phyloP scores from a whole-genome alignment of 2,797 vertebrate genomes.

The Smutsia gigantea region DNA sequence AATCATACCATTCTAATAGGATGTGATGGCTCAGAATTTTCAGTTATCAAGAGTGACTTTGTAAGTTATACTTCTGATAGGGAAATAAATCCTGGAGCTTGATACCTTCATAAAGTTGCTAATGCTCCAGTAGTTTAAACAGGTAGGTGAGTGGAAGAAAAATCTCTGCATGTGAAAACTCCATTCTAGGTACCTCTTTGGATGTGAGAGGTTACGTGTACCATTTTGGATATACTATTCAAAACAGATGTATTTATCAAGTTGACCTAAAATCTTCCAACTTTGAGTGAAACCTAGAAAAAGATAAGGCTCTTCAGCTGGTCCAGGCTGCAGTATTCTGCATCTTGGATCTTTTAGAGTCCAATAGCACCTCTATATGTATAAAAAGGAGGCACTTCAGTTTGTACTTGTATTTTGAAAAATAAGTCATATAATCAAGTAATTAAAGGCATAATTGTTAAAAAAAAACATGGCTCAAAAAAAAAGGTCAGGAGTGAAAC shows the following conservation, averaged over 20 bases:
- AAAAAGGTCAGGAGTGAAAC: not conserved
- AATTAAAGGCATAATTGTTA: not conserved
- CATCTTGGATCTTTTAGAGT: not conserved
- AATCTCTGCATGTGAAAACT: not conserved
- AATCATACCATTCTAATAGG: not conserved
- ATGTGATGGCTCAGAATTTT: not conserved
- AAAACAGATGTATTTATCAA: not conserved
- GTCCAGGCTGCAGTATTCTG: not conserved
- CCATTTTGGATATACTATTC: not conserved
- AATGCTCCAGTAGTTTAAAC: not conserved
- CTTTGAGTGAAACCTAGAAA: not conserved
- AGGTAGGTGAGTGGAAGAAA: not conserved
- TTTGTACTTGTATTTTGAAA: constrained; percentile 12
- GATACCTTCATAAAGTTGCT: not conserved
- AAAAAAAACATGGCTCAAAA: not conserved
- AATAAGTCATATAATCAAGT: not conserved
- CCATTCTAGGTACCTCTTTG: not conserved
- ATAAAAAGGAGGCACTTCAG: not conserved
- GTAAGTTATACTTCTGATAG: not conserved
- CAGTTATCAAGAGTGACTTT: not conserved
- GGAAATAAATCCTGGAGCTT: not conserved
- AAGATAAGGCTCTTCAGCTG: not conserved
- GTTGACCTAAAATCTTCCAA: not conserved
- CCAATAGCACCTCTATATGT: not conserved
- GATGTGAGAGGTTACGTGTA: not conserved